Evolutionary conservation across 2,888 invertebrate genomes (phyloP).

Genomic region (Brenthis hecate): DNA sequence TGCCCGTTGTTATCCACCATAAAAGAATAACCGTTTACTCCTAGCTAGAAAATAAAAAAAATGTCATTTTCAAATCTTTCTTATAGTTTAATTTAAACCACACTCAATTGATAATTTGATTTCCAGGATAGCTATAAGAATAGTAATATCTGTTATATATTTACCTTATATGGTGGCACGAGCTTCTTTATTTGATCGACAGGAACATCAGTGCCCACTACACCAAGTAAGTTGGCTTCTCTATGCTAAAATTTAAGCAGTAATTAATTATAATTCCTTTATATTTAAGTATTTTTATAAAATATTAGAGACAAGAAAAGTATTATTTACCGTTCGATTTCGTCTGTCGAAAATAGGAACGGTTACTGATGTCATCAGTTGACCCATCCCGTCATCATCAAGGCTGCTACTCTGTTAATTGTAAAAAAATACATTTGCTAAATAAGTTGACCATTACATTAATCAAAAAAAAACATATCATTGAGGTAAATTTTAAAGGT

Average conservation of each 20-base stretch:
- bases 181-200: constrained; percentile 97
- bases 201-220: constrained; percentile 98
- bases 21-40: constrained; percentile 97
- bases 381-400: constrained; percentile 86
- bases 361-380: constrained; percentile 95
- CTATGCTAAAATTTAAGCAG: constrained; percentile 83
- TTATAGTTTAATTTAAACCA: neutral
- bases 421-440: neutral
- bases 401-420: constrained; percentile 84
- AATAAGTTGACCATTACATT: neutral
- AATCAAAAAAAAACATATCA: neutral
- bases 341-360: constrained; percentile 97
- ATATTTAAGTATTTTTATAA: constrained; percentile 8
- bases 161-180: constrained; percentile 95
- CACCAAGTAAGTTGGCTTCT: constrained; percentile 96
- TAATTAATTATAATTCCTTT: constrained; percentile 3
- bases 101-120: neutral
- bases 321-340: constrained; percentile 87
- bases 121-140: neutral
- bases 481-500: too few relatives aligned
- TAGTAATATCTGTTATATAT: neutral
- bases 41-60: constrained; percentile 86
- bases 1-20: constrained; percentile 99
- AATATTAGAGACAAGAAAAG: neutral
- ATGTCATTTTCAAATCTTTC: neutral